phyloP scores from a whole-genome alignment of 2,797 vertebrate genomes.

The Helarctos malayanus region DNA sequence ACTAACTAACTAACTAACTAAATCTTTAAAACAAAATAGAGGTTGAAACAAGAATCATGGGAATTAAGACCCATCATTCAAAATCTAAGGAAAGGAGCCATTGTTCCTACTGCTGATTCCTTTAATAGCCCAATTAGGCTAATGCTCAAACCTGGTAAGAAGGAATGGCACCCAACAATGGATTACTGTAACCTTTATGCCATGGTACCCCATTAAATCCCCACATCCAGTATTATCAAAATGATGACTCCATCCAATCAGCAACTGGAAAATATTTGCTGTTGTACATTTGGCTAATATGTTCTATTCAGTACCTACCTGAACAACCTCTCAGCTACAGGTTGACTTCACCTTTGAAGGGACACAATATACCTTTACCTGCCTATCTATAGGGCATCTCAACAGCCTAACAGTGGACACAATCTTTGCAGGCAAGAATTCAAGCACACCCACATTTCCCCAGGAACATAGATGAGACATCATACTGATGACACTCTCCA shows the following conservation, averaged over 20 bases:
- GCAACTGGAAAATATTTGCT: neutral
- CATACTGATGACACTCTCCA: neutral
- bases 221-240: neutral
- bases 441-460: neutral
- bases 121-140: neutral
- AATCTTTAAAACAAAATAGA: neutral
- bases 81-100: neutral
- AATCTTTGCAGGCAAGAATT: neutral
- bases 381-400: neutral
- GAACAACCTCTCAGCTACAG: neutral
- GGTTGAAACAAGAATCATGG: neutral
- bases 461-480: neutral
- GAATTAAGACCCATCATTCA: neutral
- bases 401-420: neutral
- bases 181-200: neutral
- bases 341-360: neutral
- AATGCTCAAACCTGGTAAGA: neutral
- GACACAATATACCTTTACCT: neutral
- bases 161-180: neutral
- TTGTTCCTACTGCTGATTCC: neutral
- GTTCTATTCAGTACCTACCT: neutral
- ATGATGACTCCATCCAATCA: neutral
- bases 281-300: neutral
- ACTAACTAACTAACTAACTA: neutral
- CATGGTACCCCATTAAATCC: neutral